phyloP scores from a whole-genome alignment of 1,140 invertebrate species.

The Armadillidium nasatum region DNA sequence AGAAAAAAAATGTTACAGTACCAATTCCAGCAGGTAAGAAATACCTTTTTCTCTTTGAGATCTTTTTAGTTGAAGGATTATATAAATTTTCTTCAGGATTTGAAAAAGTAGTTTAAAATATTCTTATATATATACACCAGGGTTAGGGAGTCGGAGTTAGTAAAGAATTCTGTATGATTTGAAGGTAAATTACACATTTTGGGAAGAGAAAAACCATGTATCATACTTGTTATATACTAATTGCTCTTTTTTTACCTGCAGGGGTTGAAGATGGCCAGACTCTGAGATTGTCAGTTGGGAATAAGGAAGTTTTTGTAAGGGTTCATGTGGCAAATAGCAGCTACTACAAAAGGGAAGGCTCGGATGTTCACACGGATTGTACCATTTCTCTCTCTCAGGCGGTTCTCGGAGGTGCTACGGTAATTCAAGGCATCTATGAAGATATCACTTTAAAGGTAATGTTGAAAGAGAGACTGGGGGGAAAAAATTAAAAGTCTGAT shows the following conservation, averaged over 20 bases:
- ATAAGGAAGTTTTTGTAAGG: slow-evolving; percentile 84
- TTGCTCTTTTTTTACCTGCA: slow-evolving; percentile 47
- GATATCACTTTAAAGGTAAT: slow-evolving; percentile 68
- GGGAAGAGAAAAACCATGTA: background rate
- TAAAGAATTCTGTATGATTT: background rate
- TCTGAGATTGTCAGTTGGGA: slow-evolving; percentile 84
- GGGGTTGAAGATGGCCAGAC: slow-evolving; percentile 93
- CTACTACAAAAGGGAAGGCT: slow-evolving; percentile 85
- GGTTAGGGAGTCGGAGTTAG: background rate
- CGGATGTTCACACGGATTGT: slow-evolving; percentile 88
- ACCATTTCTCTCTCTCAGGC: slow-evolving; percentile 85
- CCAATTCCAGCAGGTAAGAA: slow-evolving; percentile 85
- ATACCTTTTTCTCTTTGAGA: too few relatives aligned
- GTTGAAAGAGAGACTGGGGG: too few relatives aligned
- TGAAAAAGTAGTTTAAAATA: too few relatives aligned
- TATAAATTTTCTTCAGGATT: too few relatives aligned
- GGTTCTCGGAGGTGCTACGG: slow-evolving; percentile 82
- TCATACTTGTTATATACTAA: background rate
- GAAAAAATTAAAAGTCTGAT: too few relatives aligned
- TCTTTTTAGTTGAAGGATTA: too few relatives aligned
- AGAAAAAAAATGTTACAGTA: slow-evolving; percentile 82
- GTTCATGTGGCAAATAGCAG: slow-evolving; percentile 85
- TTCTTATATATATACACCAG: too few relatives aligned
- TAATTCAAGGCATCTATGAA: slow-evolving; percentile 91
- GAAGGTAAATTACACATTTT: background rate